Percentiles rank a stretch among this genome's conserved stretches.
These are phyloP conservation scores for Mesodorylaimus sp. DNA, from an alignment of 2,888 invertebrate species.

Conservation along the genomic window DNA sequence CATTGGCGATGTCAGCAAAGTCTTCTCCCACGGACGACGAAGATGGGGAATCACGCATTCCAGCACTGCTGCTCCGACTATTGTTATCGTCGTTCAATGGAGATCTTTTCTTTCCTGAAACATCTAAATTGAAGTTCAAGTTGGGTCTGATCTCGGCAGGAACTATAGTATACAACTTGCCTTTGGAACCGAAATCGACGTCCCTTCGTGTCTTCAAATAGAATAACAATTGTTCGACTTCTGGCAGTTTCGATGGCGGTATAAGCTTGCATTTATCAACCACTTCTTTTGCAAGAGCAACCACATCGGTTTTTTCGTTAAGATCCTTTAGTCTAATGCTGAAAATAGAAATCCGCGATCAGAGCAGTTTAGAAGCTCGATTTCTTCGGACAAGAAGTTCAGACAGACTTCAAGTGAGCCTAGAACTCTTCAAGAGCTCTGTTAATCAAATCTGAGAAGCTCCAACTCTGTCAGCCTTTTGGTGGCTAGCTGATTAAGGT, in stretches of 20 bases:
- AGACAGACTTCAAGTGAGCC: no score
- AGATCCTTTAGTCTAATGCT: slow-evolving; percentile 57
- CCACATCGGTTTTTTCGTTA: slow-evolving; percentile 57
- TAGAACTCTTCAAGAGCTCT: no score
- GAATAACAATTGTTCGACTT: slow-evolving; percentile 68
- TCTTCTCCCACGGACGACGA: slow-evolving; percentile 6
- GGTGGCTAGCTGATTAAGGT: no score
- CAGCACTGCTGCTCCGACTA: not conserved
- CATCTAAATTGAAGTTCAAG: slow-evolving; percentile 5
- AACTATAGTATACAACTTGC: not conserved
- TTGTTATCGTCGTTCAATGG: not conserved
- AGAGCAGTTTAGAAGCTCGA: not conserved
- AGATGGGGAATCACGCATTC: not conserved
- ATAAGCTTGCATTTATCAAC: slow-evolving; percentile 67
- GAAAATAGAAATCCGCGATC: slow-evolving; percentile 8
- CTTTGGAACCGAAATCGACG: not conserved
- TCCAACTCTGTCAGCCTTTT: no score
- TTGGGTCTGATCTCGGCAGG: slow-evolving; percentile 5
- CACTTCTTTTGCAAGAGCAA: slow-evolving; percentile 58
- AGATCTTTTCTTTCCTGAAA: no score
- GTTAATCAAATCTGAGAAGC: no score
- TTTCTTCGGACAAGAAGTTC: slow-evolving; percentile 13
- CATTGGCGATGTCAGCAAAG: slow-evolving; percentile 15
- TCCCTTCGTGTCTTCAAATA: slow-evolving; percentile 62
- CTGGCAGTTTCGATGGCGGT: slow-evolving; percentile 56